Evolutionary conservation across 2,113 vertebrate species (phyloP).

Genomic region (Muntiacus muntjak): DNA sequence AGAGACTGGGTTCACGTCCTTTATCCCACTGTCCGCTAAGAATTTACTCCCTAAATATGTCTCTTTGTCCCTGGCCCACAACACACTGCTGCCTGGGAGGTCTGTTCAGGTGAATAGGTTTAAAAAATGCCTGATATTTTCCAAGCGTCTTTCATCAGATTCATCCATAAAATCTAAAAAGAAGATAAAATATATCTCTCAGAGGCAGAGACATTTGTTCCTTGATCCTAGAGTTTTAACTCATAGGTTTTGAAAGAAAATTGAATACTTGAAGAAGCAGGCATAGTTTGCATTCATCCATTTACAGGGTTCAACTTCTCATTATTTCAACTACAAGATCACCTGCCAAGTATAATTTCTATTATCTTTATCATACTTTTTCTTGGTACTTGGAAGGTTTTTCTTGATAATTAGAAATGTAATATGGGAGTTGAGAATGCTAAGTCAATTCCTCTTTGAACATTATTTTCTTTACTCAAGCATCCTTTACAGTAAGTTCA

Average conservation of each 20-base stretch:
- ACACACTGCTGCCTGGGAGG: not conserved
- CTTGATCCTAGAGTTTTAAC: not conserved
- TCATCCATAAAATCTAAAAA: not conserved
- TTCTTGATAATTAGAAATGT: not conserved
- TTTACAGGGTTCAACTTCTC: not conserved
- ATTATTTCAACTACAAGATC: not conserved
- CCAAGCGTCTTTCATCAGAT: not conserved
- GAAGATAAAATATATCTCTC: not conserved
- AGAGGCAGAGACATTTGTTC: not conserved
- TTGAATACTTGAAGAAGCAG: not conserved
- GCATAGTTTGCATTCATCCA: not conserved
- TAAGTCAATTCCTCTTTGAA: constrained; percentile 1
- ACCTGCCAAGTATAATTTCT: not conserved
- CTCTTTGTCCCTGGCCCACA: not conserved
- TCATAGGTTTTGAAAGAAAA: constrained; percentile 18
- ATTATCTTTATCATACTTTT: not conserved
- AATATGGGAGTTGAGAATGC: not conserved
- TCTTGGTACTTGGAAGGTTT: not conserved
- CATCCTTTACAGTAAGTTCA: not conserved
- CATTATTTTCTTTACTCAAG: not conserved
- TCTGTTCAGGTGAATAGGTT: not conserved
- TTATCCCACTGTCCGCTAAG: not conserved
- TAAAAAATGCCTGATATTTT: not conserved
- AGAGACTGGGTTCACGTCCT: not conserved
- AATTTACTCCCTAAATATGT: not conserved